These are phyloP conservation scores for Pimephales promelas DNA, from an alignment of 2,113 vertebrate genomes.

Conservation along the genomic window DNA sequence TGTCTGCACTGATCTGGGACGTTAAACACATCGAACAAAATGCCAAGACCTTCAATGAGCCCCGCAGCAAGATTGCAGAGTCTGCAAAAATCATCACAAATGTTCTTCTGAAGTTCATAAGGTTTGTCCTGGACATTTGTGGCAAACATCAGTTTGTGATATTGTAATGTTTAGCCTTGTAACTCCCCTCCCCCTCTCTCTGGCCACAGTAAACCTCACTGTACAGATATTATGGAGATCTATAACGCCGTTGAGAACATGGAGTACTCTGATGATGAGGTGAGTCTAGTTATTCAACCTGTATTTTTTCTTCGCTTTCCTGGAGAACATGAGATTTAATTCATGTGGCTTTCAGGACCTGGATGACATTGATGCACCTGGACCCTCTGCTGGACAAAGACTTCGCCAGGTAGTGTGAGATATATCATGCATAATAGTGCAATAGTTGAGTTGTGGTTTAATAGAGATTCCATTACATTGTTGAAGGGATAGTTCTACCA, in stretches of 20 bases:
- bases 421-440: not conserved
- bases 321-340: not conserved
- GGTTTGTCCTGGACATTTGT: constrained; percentile 74
- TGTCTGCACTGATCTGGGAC: constrained; percentile 95
- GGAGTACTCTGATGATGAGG: constrained; percentile 84
- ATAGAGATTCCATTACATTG: not conserved
- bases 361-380: constrained; percentile 80
- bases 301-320: not conserved
- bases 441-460: not conserved
- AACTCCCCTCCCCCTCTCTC: not conserved
- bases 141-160: not conserved
- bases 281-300: constrained; percentile 54
- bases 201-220: constrained; percentile 83
- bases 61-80: constrained; percentile 90
- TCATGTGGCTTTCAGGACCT: constrained; percentile 72
- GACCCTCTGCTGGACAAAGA: constrained; percentile 82
- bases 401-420: constrained; percentile 73
- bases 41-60: constrained; percentile 94
- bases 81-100: constrained; percentile 93
- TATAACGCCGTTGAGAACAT: constrained; percentile 86
- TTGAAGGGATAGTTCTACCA: not conserved
- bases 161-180: not conserved
- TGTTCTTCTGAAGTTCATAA: constrained; percentile 91
- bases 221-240: constrained; percentile 88
- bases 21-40: constrained; percentile 91